Evolutionary conservation across 2,797 vertebrate species (phyloP), one percentile per base, ranked within the genome.

Genomic region (Sebastes nivosus): DNA sequence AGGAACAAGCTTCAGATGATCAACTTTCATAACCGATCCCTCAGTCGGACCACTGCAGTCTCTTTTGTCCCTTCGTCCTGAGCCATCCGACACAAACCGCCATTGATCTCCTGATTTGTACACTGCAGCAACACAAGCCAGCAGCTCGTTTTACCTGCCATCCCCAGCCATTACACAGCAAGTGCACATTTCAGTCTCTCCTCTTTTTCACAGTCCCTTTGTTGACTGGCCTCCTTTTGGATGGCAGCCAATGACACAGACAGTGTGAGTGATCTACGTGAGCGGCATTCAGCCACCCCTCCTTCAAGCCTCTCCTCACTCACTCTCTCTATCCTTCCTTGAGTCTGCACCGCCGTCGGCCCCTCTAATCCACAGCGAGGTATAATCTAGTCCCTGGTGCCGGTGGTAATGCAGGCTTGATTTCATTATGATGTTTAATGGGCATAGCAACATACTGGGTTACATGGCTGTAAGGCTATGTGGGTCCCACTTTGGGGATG

Each of bases 351-450:
- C 46, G 80, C 86, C 36, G 64, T 78, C 72, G 22, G 87, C 65
- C 68, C 22, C 25, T 89, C 60, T 88, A 90, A 92, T 93, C 91
- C 88, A 82, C 69, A 75, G 77, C 29, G 77, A 87, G 87, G 86
- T 81, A 63, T 90, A 92, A 94, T 92, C 85, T 87, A 57, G 89
- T 87, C 90, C 82, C 87, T 64, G 81, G 89, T 93, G 90, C 84
- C 86, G 42, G 68, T 83, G 85, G 83, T 92, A 92, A 91, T 91
- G 84, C 81, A 79, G 92, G 74, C 91, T 92, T 92, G 83, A 93
- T 92, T 94, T 93, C 82, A 92, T 94, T 92, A 92, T 84, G 82
- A 85, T 87, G 90, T 89, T 89, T 91, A 92, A 94, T 90, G 85
- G 89, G 90, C 87, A 83, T 82, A 87, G 74, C 85, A 81, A 69